Conservation (phyloP, 2,113 vertebrate genomes). For the Podilymbus podiceps region DNA sequence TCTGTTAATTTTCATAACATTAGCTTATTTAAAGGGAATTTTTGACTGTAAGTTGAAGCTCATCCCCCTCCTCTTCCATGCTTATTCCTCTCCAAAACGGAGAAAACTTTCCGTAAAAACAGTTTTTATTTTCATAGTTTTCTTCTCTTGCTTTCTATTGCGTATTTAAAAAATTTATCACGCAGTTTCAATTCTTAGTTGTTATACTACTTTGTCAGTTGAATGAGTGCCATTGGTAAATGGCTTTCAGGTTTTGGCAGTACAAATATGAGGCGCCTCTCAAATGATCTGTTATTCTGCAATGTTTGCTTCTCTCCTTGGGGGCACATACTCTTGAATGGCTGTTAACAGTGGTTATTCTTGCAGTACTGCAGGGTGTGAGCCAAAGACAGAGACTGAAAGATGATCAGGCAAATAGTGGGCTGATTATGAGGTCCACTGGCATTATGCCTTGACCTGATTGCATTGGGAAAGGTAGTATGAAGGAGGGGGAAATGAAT, state of each 20-base stretch:
- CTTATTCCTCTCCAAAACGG: rapidly evolving
- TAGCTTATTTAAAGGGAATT: neutral
- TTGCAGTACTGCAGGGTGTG: neutral
- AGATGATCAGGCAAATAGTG: neutral
- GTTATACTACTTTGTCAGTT: neutral
- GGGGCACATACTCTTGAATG: neutral
- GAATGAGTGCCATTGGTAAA: neutral
- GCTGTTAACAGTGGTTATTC: neutral
- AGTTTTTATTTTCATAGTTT: neutral
- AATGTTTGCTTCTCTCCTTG: neutral
- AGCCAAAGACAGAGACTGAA: neutral
- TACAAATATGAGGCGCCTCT: neutral
- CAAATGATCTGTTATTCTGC: neutral
- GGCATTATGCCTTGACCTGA: neutral
- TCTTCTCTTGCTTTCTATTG: neutral
- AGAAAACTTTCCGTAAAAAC: neutral
- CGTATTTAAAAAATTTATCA: neutral
- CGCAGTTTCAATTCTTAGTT: neutral
- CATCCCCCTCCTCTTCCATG: neutral
- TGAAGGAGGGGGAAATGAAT: neutral
- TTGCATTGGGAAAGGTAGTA: neutral
- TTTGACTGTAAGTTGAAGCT: neutral
- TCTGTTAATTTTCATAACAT: neutral
- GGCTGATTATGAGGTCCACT: neutral
- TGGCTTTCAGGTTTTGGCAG: neutral